These are phyloP conservation scores for Iguana delicatissima DNA, from an alignment of 2,797 vertebrate genomes.

Conservation along the genomic window DNA sequence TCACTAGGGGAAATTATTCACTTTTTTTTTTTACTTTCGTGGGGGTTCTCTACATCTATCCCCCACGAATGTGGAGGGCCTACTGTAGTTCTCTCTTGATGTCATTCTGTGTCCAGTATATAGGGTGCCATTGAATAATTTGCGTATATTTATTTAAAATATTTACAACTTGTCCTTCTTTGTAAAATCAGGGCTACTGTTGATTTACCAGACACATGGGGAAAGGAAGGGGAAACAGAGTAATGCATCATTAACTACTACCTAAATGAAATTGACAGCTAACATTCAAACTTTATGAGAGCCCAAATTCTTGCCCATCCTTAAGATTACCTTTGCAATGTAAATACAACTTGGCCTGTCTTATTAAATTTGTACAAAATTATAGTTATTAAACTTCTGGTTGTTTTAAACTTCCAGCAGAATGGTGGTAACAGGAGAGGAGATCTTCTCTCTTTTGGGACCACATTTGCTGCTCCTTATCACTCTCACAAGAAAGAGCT, in stretches of 20 bases:
- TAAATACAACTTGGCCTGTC: not conserved
- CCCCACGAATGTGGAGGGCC: no score
- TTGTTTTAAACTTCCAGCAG: not conserved
- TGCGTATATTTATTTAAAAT: not conserved
- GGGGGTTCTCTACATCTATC: no score
- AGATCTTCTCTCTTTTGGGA: not conserved
- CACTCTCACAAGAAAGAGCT: not conserved
- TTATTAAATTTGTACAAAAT: not conserved
- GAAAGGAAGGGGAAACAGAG: not conserved
- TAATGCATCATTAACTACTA: not conserved
- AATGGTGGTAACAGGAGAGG: not conserved
- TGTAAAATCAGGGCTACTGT: not conserved
- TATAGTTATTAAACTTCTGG: no score
- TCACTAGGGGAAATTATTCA: no score
- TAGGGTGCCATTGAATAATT: not conserved
- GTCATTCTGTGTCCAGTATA: not conserved
- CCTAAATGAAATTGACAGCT: not conserved
- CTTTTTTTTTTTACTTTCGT: no score
- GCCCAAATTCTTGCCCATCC: not conserved
- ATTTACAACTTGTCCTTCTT: not conserved
- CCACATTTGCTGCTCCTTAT: not conserved
- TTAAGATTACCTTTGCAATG: not conserved
- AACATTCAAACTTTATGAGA: not conserved
- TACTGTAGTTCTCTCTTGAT: not conserved
- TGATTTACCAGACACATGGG: not conserved